Percentiles rank a stretch among this genome's conserved stretches.
Evolutionary conservation across 2,888 invertebrate genomes (phyloP).

Genomic region (Cremastobaeus sp.): DNA sequence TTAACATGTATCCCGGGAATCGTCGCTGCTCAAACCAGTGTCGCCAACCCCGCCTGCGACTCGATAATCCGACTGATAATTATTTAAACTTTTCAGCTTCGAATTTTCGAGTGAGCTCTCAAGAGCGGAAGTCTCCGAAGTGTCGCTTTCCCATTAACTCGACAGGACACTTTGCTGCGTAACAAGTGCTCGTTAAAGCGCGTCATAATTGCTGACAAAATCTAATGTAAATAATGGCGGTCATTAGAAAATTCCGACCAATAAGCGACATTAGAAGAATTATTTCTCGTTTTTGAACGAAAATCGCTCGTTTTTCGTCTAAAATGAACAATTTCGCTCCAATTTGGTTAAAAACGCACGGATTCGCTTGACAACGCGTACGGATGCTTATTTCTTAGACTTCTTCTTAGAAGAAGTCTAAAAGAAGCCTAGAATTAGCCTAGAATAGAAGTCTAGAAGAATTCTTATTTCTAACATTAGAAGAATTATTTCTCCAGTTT

Average conservation of each 20-base stretch:
- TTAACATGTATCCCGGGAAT: conserved; percentile 69
- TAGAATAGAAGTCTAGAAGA: too few relatives aligned
- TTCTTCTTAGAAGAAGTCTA: too few relatives aligned
- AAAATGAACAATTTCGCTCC: too few relatives aligned
- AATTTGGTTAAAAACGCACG: too few relatives aligned
- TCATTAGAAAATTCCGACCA: conserved; percentile 12
- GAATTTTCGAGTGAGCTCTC: conserved; percentile 49
- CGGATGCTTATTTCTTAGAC: too few relatives aligned
- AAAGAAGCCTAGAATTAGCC: too few relatives aligned
- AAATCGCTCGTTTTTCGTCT: too few relatives aligned
- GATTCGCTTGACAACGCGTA: too few relatives aligned
- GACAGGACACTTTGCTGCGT: conserved; percentile 34
- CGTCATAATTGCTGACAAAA: conserved; percentile 42
- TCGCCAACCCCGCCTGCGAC: conserved; percentile 48
- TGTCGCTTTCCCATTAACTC: conserved; percentile 53
- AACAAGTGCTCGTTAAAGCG: conserved; percentile 52
- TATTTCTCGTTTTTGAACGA: too few relatives aligned
- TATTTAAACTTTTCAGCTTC: conserved; percentile 70
- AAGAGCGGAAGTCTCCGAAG: conserved; percentile 30
- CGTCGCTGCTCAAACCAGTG: background rate
- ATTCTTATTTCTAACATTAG: too few relatives aligned
- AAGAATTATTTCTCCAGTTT: too few relatives aligned
- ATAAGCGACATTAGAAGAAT: too few relatives aligned
- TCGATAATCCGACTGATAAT: conserved; percentile 70
- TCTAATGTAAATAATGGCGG: conserved; percentile 35